phyloP scores from a whole-genome alignment of 2,113 vertebrate species.

The Synchiropus splendidus region DNA sequence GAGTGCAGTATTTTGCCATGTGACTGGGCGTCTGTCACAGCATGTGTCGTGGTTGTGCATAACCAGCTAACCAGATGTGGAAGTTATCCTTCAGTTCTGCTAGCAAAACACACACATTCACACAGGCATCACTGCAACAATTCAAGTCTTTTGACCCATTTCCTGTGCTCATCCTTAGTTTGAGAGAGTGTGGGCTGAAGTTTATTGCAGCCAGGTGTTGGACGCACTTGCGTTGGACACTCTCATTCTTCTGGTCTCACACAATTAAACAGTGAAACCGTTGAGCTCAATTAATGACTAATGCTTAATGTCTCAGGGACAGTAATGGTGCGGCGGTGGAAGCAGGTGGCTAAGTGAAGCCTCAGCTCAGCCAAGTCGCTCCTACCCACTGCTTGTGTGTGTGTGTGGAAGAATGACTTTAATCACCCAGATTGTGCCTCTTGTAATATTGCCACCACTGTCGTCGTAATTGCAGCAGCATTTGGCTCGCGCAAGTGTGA shows the following conservation, averaged over 20 bases:
- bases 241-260: constrained; percentile 49
- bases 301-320: constrained; percentile 37
- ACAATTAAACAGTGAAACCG: constrained; percentile 48
- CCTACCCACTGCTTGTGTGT: constrained; percentile 19
- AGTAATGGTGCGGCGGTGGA: constrained; percentile 24
- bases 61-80: too few relatives aligned
- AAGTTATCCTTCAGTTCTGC: not conserved
- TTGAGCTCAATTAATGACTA: constrained; percentile 55
- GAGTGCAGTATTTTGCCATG: too few relatives aligned
- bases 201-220: constrained; percentile 54
- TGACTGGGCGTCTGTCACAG: too few relatives aligned
- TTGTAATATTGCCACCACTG: constrained; percentile 41
- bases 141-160: constrained; percentile 19
- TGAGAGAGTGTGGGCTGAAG: constrained; percentile 17
- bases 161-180: constrained; percentile 17
- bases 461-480: constrained; percentile 43
- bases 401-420: constrained; percentile 30
- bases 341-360: constrained; percentile 52
- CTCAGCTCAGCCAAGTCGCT: constrained; percentile 41
- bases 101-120: constrained; percentile 1
- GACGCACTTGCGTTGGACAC: constrained; percentile 34
- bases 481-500: constrained; percentile 40
- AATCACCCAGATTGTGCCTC: constrained; percentile 42
- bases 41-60: too few relatives aligned
- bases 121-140: too few relatives aligned